Evolutionary conservation across 1,140 invertebrate genomes (phyloP).

Genomic region (Lerema accius): DNA sequence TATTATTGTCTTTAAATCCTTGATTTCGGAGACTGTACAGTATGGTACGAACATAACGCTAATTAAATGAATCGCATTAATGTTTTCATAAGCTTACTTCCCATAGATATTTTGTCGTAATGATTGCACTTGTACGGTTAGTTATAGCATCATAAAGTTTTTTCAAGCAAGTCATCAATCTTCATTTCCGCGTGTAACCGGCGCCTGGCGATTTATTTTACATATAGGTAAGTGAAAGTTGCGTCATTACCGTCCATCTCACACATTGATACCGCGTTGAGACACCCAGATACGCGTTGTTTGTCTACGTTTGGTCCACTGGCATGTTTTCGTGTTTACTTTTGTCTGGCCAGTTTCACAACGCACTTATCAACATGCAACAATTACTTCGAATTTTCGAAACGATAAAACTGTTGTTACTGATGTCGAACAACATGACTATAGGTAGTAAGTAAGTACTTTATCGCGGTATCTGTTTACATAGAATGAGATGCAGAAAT

Average conservation of each 20-base stretch:
- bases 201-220: conserved; percentile 70
- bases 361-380: background rate
- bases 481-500: conserved; percentile 21
- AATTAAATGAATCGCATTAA: background rate
- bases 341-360: conserved; percentile 6
- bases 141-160: conserved; percentile 45
- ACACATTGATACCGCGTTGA: conserved; percentile 35
- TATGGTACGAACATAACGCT: too few species aligned
- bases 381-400: background rate
- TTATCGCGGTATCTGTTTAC: background rate
- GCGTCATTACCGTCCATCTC: conserved; percentile 55
- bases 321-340: conserved; percentile 15
- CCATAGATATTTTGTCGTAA: conserved; percentile 13
- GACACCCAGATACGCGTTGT: conserved; percentile 15
- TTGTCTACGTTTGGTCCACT: conserved; percentile 22
- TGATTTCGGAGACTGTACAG: too few species aligned
- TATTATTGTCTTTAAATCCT: too few species aligned
- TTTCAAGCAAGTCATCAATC: conserved; percentile 64
- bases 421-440: background rate
- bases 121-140: conserved; percentile 6
- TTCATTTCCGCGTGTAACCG: conserved; percentile 71
- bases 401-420: background rate
- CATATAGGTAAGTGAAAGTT: conserved; percentile 70
- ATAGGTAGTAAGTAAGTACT: background rate
- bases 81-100: conserved; percentile 4